Evolutionary conservation across 1,140 invertebrate genomes (phyloP), one percentile per base, ranked within the genome.

Genomic region (Pectinophora gossypiella): DNA sequence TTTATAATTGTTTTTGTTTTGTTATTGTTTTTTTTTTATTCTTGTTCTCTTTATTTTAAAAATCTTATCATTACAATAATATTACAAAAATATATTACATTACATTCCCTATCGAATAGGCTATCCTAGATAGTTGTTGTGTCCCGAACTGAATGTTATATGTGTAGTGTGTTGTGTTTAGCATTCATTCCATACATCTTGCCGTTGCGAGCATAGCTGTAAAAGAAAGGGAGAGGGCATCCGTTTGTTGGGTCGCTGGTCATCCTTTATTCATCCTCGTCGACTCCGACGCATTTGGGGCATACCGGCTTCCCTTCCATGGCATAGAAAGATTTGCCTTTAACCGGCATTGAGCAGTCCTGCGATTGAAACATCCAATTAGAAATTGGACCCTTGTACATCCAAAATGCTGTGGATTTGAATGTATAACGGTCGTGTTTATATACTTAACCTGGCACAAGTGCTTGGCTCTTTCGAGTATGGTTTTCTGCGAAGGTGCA

Each of bases 311-410:
- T 96, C 65, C 94, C 95, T 88, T 97, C 96, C 91, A 97, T 95
- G 53, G 95, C 96, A 88, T 98, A 98, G 90, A 98, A 98, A 50
- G 95, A 97, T 84, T 97, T 97, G 65, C 96, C 96, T 77, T 95
- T 93, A 51, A 99, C 96, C 45, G 96, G 89, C 70, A 93, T 91
- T 89, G 96, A 95, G 90, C 97, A 98, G 87, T 98, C 97, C 97
- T 98, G 91, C 63, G 59, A 76, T 45, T 22, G 46, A 68, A 72
- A 72, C 20, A 46, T 51, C 44, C 9, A 60, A 56, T 59, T 62
- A 54, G n/a, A n/a, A 56, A 44, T 46, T 0, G 9, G 15, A n/a
- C 19, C n/a, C 19, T 42, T 23, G 35, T 50, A 54, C 46, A 43
- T 21, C 9, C 51, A 45, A 46, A 45, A 10, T 21, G 10, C 35